Evolutionary conservation across 2,797 vertebrate species (phyloP).

Genomic region (Neomorphus geoffroyi): DNA sequence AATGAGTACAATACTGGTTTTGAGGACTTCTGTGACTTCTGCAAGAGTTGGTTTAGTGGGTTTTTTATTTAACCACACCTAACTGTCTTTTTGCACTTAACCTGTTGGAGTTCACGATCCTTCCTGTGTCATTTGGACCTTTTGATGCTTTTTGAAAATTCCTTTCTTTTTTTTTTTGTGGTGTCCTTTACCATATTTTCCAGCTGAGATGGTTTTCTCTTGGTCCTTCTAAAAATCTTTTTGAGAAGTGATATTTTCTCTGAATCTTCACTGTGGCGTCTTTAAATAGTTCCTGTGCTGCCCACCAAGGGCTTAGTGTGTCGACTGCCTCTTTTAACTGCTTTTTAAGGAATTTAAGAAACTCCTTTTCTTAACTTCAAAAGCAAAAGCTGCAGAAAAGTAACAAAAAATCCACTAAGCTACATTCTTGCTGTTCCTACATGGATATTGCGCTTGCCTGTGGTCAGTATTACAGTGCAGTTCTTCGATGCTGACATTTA

Average conservation of each 20-base stretch:
- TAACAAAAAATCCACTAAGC: neutral
- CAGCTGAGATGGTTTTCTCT: neutral
- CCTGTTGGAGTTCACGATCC: neutral
- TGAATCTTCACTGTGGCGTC: neutral
- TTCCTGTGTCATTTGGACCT: neutral
- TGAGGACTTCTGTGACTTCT: neutral
- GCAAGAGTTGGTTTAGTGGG: neutral
- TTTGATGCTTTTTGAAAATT: neutral
- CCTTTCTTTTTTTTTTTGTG: neutral
- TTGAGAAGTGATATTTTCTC: neutral
- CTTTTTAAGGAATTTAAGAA: neutral
- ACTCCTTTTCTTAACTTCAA: neutral
- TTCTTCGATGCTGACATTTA: neutral
- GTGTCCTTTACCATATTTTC: neutral
- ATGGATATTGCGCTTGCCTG: accelerated
- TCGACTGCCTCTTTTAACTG: neutral
- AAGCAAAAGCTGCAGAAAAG: too few species aligned
- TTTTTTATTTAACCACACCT: neutral
- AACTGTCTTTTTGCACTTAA: neutral
- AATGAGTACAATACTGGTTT: neutral
- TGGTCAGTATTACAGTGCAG: neutral
- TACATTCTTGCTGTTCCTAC: neutral
- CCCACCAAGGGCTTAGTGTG: neutral
- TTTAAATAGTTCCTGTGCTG: neutral
- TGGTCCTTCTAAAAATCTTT: neutral